Percentiles rank a stretch among this genome's conserved stretches.
Evolutionary conservation across 92 coral and sea anemone genomes (phyloP).

Genomic region (Heliopora coerulea): DNA sequence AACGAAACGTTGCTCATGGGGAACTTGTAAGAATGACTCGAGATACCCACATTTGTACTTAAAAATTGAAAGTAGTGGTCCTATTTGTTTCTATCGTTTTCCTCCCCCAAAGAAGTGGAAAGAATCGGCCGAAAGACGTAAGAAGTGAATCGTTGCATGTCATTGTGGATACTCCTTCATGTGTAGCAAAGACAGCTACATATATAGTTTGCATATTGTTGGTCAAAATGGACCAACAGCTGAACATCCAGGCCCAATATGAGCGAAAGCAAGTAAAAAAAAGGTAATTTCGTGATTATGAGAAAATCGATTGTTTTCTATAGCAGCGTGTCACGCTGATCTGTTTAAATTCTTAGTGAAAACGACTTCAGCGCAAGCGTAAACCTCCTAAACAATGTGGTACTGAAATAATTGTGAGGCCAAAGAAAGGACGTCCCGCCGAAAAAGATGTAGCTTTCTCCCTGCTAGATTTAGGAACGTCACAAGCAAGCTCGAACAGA

Average conservation of each 20-base stretch:
- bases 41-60: conserved; percentile 10
- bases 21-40: conserved; percentile 39
- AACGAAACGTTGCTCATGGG: conserved; percentile 36
- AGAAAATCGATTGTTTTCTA: neutral
- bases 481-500: neutral
- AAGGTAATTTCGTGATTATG: neutral
- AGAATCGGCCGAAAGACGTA: no score
- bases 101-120: conserved; percentile 31
- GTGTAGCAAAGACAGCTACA: conserved; percentile 53
- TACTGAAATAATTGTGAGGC: neutral
- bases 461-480: conserved; percentile 13
- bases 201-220: conserved; percentile 56
- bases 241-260: conserved; percentile 50
- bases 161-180: conserved; percentile 59
- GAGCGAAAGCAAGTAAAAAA: conserved; percentile 30
- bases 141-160: conserved; percentile 58
- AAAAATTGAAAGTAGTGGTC: conserved; percentile 16
- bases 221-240: conserved; percentile 59
- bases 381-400: conserved; percentile 15
- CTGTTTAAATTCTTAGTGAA: neutral
- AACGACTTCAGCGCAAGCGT: conserved; percentile 26
- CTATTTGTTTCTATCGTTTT: conserved; percentile 10
- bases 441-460: conserved; percentile 10
- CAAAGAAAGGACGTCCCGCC: neutral
- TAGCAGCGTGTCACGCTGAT: neutral